Conservation (phyloP, 2,888 invertebrate species). For the Hypena proboscidalis region DNA sequence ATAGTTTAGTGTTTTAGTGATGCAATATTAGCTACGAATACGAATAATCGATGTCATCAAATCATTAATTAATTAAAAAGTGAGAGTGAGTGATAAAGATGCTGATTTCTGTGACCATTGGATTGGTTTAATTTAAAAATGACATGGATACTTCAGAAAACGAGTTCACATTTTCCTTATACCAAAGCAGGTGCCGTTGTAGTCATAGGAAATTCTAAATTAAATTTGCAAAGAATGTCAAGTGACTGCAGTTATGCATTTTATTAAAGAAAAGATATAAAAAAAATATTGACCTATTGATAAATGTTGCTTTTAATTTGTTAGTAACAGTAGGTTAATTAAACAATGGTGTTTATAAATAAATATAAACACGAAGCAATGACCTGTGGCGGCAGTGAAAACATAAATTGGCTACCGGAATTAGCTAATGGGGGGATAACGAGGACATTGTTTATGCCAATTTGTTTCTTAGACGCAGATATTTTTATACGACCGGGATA, state of each 20-base stretch:
- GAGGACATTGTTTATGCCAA: slow-evolving; percentile 44
- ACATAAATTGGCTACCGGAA: slow-evolving; percentile 68
- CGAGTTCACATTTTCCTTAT: slow-evolving; percentile 1
- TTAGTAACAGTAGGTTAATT: slow-evolving; percentile 24
- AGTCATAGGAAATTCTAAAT: slow-evolving; percentile 19
- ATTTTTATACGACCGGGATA: slow-evolving; percentile 14
- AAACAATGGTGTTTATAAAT: slow-evolving; percentile 50
- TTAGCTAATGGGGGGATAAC: slow-evolving; percentile 61
- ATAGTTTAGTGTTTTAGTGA: slow-evolving; percentile 25
- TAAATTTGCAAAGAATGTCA: slow-evolving; percentile 26
- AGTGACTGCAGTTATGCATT: slow-evolving; percentile 30
- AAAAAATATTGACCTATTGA: slow-evolving; percentile 29
- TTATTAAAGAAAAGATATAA: slow-evolving; percentile 26
- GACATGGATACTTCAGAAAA: slow-evolving; percentile 4
- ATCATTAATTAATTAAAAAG: too few species aligned
- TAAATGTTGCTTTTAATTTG: slow-evolving; percentile 22
- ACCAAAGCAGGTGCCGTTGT: slow-evolving; percentile 17
- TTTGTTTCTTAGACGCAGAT: slow-evolving; percentile 27
- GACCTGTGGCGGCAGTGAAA: slow-evolving; percentile 65
- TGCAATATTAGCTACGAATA: slow-evolving; percentile 24
- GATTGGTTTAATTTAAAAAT: slow-evolving; percentile 8
- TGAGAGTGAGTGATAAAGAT: slow-evolving; percentile 43
- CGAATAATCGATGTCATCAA: slow-evolving; percentile 34
- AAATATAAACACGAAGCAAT: slow-evolving; percentile 63
- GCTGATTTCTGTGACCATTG: slow-evolving; percentile 25